phyloP scores from a whole-genome alignment of 2,888 invertebrate species.

The Netelia melanura region DNA sequence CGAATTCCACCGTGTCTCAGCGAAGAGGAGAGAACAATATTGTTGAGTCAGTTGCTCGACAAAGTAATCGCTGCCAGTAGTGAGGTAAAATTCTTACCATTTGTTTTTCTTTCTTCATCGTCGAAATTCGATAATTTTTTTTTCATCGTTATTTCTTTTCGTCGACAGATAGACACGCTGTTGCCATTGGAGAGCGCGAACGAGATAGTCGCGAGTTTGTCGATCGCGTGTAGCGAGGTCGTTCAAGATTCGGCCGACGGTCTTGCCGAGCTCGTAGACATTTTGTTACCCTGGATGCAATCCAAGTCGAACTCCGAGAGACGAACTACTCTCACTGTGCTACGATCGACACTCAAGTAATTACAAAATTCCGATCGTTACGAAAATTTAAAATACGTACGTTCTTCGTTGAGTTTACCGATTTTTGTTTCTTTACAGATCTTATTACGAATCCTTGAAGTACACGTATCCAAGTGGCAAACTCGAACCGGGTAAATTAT shows the following conservation, averaged over 20 bases:
- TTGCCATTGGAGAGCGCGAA: constrained; percentile 75
- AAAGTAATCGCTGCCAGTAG: constrained; percentile 80
- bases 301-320: constrained; percentile 78
- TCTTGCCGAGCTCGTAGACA: constrained; percentile 79
- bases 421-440: constrained; percentile 68
- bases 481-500: constrained; percentile 79
- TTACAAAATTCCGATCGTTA: not conserved
- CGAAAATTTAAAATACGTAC: not conserved
- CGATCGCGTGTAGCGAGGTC: constrained; percentile 78
- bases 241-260: constrained; percentile 79
- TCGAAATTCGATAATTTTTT: not conserved
- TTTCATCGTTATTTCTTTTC: constrained; percentile 7
- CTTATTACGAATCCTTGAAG: constrained; percentile 80
- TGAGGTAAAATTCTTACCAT: constrained; percentile 71
- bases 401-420: not conserved
- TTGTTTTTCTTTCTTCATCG: not conserved
- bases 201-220: constrained; percentile 74
- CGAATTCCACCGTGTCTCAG: constrained; percentile 77
- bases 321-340: constrained; percentile 76
- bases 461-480: constrained; percentile 82
- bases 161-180: constrained; percentile 72
- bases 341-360: constrained; percentile 78
- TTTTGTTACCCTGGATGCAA: constrained; percentile 82
- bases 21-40: constrained; percentile 77
- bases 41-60: constrained; percentile 79